phyloP scores from a whole-genome alignment of 2,113 vertebrate genomes.

The Lichenostomus cassidix region DNA sequence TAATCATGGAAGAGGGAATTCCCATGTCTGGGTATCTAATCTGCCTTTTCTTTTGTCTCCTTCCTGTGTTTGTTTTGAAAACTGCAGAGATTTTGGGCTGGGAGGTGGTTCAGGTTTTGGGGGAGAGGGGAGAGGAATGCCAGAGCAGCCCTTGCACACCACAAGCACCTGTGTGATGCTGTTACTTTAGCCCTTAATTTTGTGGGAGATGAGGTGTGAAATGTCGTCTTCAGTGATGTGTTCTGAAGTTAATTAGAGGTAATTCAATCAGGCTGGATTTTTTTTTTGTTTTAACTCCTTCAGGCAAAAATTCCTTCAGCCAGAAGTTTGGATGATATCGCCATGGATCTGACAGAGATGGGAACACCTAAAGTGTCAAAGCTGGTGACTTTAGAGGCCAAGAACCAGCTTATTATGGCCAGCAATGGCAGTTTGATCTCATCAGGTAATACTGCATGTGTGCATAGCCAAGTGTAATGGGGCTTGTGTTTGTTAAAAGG shows the following conservation, averaged over 20 bases:
- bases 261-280: not conserved
- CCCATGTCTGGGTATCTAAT: not conserved
- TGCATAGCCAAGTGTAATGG: not conserved
- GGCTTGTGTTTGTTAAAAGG: not conserved
- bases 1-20: constrained; percentile 25
- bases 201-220: constrained; percentile 15
- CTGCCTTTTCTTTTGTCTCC: not conserved
- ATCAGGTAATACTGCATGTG: constrained; percentile 76
- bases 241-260: constrained; percentile 4
- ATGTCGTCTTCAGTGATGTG: not conserved
- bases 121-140: not conserved
- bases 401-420: constrained; percentile 92
- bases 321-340: constrained; percentile 90
- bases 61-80: not conserved
- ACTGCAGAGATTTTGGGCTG: not conserved
- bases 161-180: not conserved
- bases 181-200: constrained; percentile 3
- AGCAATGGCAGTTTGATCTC: constrained; percentile 96
- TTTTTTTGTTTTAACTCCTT: not conserved
- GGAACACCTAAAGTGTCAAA: constrained; percentile 81
- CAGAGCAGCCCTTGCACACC: not conserved
- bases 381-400: constrained; percentile 80
- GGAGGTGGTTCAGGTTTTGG: not conserved
- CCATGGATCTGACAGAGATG: constrained; percentile 90
- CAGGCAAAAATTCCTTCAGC: constrained; percentile 91